Evolutionary conservation across 37 sponge, comb jelly and placozoan species (phyloP).

Genomic region (Oscarella lobularis): DNA sequence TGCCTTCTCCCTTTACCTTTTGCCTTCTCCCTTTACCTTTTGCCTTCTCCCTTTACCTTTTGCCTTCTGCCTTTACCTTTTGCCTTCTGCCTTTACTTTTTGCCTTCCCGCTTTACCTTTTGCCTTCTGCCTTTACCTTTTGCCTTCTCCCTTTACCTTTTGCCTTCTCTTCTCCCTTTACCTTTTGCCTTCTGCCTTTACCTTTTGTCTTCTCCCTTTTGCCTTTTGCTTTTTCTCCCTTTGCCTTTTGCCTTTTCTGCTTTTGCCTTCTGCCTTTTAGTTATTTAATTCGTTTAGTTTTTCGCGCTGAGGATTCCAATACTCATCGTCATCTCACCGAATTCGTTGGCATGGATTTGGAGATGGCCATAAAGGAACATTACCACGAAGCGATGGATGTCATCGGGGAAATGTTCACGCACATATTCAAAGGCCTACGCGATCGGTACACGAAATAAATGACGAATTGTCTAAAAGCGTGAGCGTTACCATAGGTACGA

Average conservation of each 20-base stretch:
- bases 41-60: too few relatives aligned
- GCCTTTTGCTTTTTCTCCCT: too few relatives aligned
- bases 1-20: too few relatives aligned
- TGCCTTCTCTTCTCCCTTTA: too few relatives aligned
- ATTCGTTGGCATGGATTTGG: constrained; percentile 94
- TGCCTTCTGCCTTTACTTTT: too few relatives aligned
- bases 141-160: too few relatives aligned
- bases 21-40: too few relatives aligned
- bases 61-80: too few relatives aligned
- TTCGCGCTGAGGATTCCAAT: constrained; percentile 98
- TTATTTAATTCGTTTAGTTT: constrained; percentile 41
- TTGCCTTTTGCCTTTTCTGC: background rate
- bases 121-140: too few relatives aligned
- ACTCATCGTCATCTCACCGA: constrained; percentile 97
- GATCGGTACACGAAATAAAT: constrained; percentile 24
- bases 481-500: constrained; percentile 41
- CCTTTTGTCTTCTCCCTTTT: too few relatives aligned
- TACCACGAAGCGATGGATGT: constrained; percentile 94
- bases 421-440: constrained; percentile 86
- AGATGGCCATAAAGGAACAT: constrained; percentile 98
- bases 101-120: too few relatives aligned
- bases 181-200: too few relatives aligned
- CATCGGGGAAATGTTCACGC: constrained; percentile 82
- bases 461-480: background rate
- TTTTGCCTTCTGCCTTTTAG: background rate